Conservation (phyloP, 92 coral and sea anemone species). For the Porites rus region DNA sequence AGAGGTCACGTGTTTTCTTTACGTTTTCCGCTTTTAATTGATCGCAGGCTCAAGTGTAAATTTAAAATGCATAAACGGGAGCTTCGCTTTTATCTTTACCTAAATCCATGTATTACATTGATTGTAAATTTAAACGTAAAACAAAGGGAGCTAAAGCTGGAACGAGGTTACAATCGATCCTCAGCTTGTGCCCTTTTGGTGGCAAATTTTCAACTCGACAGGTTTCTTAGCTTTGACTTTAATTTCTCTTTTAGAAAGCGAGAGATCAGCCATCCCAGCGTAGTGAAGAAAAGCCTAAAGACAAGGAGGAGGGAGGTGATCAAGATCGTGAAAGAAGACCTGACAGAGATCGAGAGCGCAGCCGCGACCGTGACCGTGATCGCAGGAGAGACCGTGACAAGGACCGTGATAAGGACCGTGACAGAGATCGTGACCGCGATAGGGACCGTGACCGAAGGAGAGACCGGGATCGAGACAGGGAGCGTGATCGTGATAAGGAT, state of each 20-base stretch:
- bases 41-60: too few relatives aligned
- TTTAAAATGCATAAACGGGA: too few relatives aligned
- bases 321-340: constrained; percentile 61
- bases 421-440: constrained; percentile 60
- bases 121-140: too few relatives aligned
- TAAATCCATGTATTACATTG: too few relatives aligned
- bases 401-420: constrained; percentile 63
- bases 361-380: constrained; percentile 62
- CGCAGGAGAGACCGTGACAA: constrained; percentile 28
- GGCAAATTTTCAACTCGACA: too few relatives aligned
- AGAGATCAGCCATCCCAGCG: constrained; percentile 8
- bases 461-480: constrained; percentile 28
- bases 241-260: constrained; percentile 6
- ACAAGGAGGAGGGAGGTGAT: constrained; percentile 35
- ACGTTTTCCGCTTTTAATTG: too few relatives aligned
- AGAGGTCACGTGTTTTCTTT: too few relatives aligned
- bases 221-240: background rate
- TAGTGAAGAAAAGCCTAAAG: constrained; percentile 20
- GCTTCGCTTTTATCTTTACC: too few relatives aligned
- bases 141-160: too few relatives aligned
- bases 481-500: constrained; percentile 54
- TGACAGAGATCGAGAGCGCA: constrained; percentile 54
- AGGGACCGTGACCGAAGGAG: constrained; percentile 63
- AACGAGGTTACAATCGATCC: too few relatives aligned
- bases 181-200: too few relatives aligned